Conservation (phyloP, 2,888 invertebrate genomes). For the Pterostichus niger region DNA sequence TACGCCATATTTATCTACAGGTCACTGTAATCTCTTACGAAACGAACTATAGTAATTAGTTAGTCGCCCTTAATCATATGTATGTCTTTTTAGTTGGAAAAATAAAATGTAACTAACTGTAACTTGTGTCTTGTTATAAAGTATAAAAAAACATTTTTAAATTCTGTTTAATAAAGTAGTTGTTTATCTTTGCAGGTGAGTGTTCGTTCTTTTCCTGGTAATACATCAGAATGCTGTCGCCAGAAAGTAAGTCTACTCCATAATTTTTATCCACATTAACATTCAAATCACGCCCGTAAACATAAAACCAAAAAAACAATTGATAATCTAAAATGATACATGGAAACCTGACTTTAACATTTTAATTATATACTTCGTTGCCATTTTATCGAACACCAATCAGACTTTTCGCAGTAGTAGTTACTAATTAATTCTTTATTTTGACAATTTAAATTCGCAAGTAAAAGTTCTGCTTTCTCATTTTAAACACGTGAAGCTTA, state of each 20-base stretch:
- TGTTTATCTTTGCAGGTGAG: slow-evolving; percentile 26
- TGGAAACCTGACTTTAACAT: slow-evolving; percentile 12
- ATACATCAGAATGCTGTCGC: slow-evolving; percentile 3
- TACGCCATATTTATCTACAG: too few species aligned
- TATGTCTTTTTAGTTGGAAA: too few species aligned
- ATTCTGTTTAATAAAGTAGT: neutral
- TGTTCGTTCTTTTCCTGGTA: slow-evolving; percentile 11
- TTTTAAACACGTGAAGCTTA: neutral
- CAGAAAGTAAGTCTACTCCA: slow-evolving; percentile 14
- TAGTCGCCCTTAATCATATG: too few species aligned
- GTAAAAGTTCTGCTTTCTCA: slow-evolving; percentile 33
- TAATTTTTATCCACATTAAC: slow-evolving; percentile 12
- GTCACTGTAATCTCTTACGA: too few species aligned
- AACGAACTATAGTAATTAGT: too few species aligned
- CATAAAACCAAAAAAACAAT: slow-evolving; percentile 5
- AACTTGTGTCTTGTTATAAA: too few species aligned
- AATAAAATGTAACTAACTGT: too few species aligned
- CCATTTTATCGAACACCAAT: slow-evolving; percentile 17
- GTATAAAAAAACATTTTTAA: neutral
- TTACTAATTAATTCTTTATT: slow-evolving; percentile 23
- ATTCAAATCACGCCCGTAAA: slow-evolving; percentile 9
- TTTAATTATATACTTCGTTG: slow-evolving; percentile 26
- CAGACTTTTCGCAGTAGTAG: slow-evolving; percentile 15
- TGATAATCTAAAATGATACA: slow-evolving; percentile 22
- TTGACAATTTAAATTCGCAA: slow-evolving; percentile 23